Conservation (phyloP, 2,797 vertebrate genomes). For the Gymnoscopelus microlampas region DNA sequence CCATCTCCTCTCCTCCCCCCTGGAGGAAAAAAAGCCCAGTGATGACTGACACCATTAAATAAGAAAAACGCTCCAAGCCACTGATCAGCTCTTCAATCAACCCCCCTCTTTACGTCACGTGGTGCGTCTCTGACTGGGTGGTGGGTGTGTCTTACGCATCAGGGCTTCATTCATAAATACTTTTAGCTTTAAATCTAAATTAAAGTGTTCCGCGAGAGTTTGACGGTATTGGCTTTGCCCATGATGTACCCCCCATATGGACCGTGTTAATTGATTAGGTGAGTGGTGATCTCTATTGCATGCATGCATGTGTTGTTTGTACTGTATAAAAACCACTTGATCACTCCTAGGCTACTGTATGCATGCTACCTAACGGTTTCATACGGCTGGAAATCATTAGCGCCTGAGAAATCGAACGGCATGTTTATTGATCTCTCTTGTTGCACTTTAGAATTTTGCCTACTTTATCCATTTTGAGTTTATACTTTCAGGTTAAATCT, state of each 20-base stretch:
- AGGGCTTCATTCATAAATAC: constrained; percentile 94
- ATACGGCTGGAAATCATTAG: constrained; percentile 42
- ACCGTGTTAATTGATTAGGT: constrained; percentile 77
- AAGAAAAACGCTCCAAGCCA: constrained; percentile 13
- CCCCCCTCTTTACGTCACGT: constrained; percentile 71
- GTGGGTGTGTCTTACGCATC: constrained; percentile 81
- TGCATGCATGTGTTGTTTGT: constrained; percentile 48
- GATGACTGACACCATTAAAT: background rate
- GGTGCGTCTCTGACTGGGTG: constrained; percentile 67
- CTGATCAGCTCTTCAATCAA: constrained; percentile 28
- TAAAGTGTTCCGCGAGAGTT: constrained; percentile 71
- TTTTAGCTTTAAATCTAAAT: constrained; percentile 78
- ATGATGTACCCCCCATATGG: constrained; percentile 62
- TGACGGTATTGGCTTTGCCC: constrained; percentile 48
- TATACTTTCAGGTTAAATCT: constrained; percentile 16
- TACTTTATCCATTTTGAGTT: background rate
- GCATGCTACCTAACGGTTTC: background rate
- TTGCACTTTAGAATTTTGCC: background rate
- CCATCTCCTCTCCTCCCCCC: no score
- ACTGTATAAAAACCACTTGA: constrained; percentile 28
- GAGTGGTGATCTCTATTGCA: constrained; percentile 59
- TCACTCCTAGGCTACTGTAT: constrained; percentile 10
- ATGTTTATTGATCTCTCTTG: constrained; percentile 12
- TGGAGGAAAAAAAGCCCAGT: no score
- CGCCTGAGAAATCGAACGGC: constrained; percentile 30